These are phyloP conservation scores for Panurus biarmicus DNA, from an alignment of 2,113 vertebrate species.

Conservation along the genomic window DNA sequence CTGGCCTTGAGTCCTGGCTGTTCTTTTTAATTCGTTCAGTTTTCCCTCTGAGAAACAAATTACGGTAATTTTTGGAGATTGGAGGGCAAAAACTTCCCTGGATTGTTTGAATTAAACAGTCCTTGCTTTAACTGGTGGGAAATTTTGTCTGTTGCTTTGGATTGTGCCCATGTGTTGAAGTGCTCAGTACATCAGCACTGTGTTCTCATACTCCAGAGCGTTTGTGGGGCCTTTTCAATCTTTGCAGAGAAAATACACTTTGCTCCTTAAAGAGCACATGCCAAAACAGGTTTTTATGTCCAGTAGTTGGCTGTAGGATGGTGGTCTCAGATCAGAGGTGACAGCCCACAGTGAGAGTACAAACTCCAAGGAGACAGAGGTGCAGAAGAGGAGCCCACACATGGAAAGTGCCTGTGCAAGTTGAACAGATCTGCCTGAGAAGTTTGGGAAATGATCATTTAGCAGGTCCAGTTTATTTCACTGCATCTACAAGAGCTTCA, in stretches of 20 bases:
- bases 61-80: accelerated
- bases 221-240: neutral
- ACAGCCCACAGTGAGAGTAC: neutral
- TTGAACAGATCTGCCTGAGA: neutral
- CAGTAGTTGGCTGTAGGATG: neutral
- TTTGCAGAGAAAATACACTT: neutral
- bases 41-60: neutral
- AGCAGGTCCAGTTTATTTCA: neutral
- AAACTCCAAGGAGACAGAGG: neutral
- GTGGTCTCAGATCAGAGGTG: neutral
- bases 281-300: neutral
- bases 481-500: neutral
- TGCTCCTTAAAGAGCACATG: neutral
- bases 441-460: neutral
- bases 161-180: neutral
- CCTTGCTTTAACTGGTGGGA: neutral
- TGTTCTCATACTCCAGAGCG: neutral
- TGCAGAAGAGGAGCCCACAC: neutral
- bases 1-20: accelerated
- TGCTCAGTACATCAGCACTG: neutral
- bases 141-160: neutral
- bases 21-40: neutral
- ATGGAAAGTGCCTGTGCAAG: accelerated
- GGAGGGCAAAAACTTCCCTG: neutral
- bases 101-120: neutral